A percentile compares a stretch with the other conserved stretches of the same genome.
These are phyloP conservation scores for Ricordea florida DNA, from an alignment of 92 coral and sea anemone genomes.

Conservation along the genomic window DNA sequence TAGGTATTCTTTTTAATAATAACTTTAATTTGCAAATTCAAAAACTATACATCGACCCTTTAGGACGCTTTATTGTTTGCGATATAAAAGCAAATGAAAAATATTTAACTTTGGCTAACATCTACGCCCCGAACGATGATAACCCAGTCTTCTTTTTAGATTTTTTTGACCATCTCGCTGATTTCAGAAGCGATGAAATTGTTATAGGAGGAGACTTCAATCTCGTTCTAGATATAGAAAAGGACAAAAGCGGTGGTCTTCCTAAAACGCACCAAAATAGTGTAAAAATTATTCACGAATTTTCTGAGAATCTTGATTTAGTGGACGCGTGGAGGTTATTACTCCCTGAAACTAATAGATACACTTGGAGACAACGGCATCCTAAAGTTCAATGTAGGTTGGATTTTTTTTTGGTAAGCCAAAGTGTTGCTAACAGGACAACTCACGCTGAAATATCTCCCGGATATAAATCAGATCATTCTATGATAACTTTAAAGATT, in stretches of 20 bases:
- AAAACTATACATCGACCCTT: not conserved
- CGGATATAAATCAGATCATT: constrained; percentile 3
- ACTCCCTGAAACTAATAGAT: not conserved
- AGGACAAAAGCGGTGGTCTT: not conserved
- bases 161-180: not conserved
- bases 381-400: constrained; percentile 7
- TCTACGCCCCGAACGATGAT: constrained; percentile 21
- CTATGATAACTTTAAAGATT: too few relatives aligned
- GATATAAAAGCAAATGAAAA: not conserved
- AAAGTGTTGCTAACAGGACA: not conserved
- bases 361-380: constrained; percentile 1
- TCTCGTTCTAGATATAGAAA: not conserved
- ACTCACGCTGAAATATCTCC: not conserved
- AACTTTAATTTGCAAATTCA: constrained; percentile 6
- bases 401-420: constrained; percentile 14
- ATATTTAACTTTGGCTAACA: constrained; percentile 6
- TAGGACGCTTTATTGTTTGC: constrained; percentile 17
- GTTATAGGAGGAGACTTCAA: constrained; percentile 19
- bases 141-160: constrained; percentile 7
- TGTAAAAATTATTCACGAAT: not conserved
- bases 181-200: not conserved
- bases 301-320: not conserved
- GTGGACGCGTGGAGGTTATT: constrained; percentile 5
- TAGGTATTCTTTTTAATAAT: constrained; percentile 2
- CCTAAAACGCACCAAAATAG: constrained; percentile 3